Evolutionary conservation across 2,113 vertebrate genomes (phyloP), one percentile per base, ranked within the genome.

Genomic region (Triplophysa tibetana): DNA sequence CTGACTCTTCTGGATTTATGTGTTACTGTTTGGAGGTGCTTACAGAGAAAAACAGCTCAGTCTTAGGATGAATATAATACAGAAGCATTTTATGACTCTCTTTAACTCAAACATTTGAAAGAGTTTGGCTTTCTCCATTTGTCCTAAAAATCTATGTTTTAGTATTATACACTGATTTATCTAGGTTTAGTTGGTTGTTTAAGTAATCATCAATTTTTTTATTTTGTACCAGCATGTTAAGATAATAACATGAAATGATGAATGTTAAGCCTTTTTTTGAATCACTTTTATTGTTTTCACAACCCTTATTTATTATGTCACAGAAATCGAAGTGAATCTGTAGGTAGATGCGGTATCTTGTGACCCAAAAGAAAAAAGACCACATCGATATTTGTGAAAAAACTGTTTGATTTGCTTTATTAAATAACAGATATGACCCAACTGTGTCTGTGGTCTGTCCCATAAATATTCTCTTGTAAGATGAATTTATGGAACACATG

Each of bases 271-370:
- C 33, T 14, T 29, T 29, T n/a, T 29, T 29, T 29, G 62, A n/a
- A 67, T 67, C 16, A 19, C 24, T 3, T 75, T 82, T 73, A 78
- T 23, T 74, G 43, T 19, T 38, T 83, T 60, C 12, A 83, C 65
- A 64, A 17, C 48, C 24, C 23, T 69, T 62, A 33, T 67, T 69
- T 72, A 58, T 73, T 62, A 33, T 19, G 17, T 60, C 13, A 9
- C 48, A 73, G 72, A 26, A 54, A 54, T 74, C 45, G 6, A 8
- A 75, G 50, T 5, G 16, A 52, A 5, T 14, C 12, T 52, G 50
- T 52, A 17, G 5, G 6, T 38, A 38, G 33, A 38, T 38, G 33
- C 33, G 33, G 33, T 45, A 45, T 45, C 43, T 45, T 45, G 43
- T 45, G 11, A 45, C 10, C 43, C 43, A 45, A 45, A 16, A 50